Conservation (phyloP, 1,140 invertebrate genomes). For the Rhyacophila brunnea region DNA sequence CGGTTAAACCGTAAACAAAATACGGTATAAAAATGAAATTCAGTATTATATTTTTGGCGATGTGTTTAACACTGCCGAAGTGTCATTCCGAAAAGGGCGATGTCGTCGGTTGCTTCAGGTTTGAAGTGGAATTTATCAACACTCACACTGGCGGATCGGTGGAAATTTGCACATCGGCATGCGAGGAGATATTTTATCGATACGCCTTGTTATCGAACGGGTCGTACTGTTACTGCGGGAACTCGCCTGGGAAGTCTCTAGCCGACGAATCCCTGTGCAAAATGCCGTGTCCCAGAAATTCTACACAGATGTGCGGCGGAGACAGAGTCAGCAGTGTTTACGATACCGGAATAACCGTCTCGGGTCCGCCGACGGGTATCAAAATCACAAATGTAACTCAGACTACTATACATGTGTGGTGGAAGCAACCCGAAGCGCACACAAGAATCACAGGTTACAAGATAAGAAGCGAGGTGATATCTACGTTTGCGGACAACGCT, state of each 20-base stretch:
- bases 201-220: slow-evolving; percentile 48
- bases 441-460: slow-evolving; percentile 50
- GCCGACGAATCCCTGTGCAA: slow-evolving; percentile 9
- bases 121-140: slow-evolving; percentile 36
- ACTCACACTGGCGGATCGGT: slow-evolving; percentile 43
- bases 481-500: slow-evolving; percentile 48
- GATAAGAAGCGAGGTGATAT: slow-evolving; percentile 46
- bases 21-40: slow-evolving; percentile 2
- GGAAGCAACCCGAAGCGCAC: slow-evolving; percentile 49
- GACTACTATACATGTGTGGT: slow-evolving; percentile 51
- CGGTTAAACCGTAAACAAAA: neutral
- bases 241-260: slow-evolving; percentile 40
- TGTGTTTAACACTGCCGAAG: slow-evolving; percentile 1
- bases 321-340: slow-evolving; percentile 53
- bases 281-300: slow-evolving; percentile 32
- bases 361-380: slow-evolving; percentile 50
- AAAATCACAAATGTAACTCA: slow-evolving; percentile 51
- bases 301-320: slow-evolving; percentile 55
- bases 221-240: slow-evolving; percentile 49
- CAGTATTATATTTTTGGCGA: neutral
- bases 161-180: slow-evolving; percentile 47
- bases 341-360: slow-evolving; percentile 49
- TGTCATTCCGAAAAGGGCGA: slow-evolving; percentile 11
- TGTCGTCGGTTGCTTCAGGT: slow-evolving; percentile 19
- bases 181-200: slow-evolving; percentile 49